Percentiles rank a stretch among this genome's conserved stretches.
These are phyloP conservation scores for Azorinus chamasolen DNA, from an alignment of 2,888 invertebrate genomes.

Conservation along the genomic window DNA sequence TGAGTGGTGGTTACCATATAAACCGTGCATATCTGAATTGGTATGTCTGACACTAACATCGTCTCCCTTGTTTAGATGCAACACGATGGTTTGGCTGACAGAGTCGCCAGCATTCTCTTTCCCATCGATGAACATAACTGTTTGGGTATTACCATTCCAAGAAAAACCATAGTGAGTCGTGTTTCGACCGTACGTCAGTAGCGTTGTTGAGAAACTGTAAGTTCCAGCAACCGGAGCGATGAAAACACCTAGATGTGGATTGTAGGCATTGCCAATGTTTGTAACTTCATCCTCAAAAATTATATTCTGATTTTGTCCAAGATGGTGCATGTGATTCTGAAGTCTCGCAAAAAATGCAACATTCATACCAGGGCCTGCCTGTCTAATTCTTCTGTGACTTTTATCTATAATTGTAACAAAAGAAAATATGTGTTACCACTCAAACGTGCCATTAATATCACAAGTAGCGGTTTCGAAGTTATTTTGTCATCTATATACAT, in stretches of 20 bases:
- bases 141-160: slow-evolving; percentile 5
- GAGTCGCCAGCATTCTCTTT: slow-evolving; percentile 12
- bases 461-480: no score
- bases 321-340: slow-evolving; percentile 12
- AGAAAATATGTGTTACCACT: no score
- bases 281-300: slow-evolving; percentile 7
- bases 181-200: slow-evolving; percentile 9
- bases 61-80: slow-evolving; percentile 12
- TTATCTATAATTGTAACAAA: no score
- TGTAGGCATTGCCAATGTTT: slow-evolving; percentile 21
- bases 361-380: no score
- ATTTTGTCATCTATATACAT: no score
- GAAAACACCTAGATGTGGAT: slow-evolving; percentile 10
- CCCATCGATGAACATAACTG: slow-evolving; percentile 9
- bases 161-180: slow-evolving; percentile 18
- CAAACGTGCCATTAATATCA: no score
- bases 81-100: slow-evolving; percentile 3
- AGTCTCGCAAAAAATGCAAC: slow-evolving; percentile 18
- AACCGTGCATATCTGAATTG: slow-evolving; percentile 3
- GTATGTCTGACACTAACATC: slow-evolving; percentile 9
- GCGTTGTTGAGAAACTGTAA: slow-evolving; percentile 17
- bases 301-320: slow-evolving; percentile 16
- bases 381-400: no score
- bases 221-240: slow-evolving; percentile 15
- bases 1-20: slow-evolving; percentile 12